These are phyloP conservation scores for Muschampia staudingeri DNA, from an alignment of 2,888 invertebrate genomes.

Conservation along the genomic window DNA sequence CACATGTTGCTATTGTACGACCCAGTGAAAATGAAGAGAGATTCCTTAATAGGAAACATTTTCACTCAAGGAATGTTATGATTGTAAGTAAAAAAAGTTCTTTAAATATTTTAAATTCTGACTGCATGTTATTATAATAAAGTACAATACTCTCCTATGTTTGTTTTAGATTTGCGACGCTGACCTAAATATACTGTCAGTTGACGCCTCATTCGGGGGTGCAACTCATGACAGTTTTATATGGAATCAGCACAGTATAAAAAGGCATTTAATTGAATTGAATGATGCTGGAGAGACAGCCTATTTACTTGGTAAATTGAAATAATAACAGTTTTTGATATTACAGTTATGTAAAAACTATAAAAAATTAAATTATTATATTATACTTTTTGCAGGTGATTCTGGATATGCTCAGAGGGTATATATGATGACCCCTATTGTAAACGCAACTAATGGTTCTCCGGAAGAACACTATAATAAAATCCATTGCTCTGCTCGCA, in stretches of 20 bases:
- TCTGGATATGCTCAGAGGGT: background rate
- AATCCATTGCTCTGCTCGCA: too few species aligned
- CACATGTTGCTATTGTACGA: conserved; percentile 18
- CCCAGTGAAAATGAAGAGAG: conserved; percentile 8
- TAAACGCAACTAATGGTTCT: too few species aligned
- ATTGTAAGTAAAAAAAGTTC: background rate
- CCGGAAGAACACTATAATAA: too few species aligned
- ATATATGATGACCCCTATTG: too few species aligned
- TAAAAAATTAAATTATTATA: background rate
- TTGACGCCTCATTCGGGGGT: background rate
- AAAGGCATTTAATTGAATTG: background rate
- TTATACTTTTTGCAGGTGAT: background rate
- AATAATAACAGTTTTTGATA: background rate
- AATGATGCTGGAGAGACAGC: background rate
- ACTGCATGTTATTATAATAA: too few species aligned
- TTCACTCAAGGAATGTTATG: conserved; percentile 24
- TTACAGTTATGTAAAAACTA: background rate
- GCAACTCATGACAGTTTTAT: background rate
- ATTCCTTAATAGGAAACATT: conserved; percentile 22
- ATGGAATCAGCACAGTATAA: background rate
- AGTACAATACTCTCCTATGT: too few species aligned
- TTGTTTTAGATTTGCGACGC: background rate
- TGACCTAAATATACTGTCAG: background rate
- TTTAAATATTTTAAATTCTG: too few species aligned
- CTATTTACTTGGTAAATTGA: background rate